These are phyloP conservation scores for Pipistrellus nathusii DNA, from an alignment of 2,797 vertebrate species.

Conservation along the genomic window DNA sequence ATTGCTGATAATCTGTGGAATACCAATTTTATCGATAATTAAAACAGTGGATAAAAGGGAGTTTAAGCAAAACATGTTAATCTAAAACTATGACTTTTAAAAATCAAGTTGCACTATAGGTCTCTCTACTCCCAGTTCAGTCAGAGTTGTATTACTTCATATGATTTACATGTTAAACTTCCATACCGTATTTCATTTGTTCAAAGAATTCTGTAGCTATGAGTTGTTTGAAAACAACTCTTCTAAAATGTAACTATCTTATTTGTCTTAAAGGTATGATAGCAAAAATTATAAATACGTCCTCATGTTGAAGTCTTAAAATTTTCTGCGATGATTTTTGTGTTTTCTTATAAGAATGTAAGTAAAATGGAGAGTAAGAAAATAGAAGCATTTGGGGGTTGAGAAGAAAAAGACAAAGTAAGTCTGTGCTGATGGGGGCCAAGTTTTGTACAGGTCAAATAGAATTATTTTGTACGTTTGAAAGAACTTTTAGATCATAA, in stretches of 20 bases:
- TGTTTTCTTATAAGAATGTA: conserved; percentile 45
- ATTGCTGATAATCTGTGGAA: not conserved
- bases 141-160: conserved; percentile 42
- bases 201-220: conserved; percentile 30
- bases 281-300: not conserved
- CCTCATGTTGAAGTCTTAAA: not conserved
- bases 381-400: conserved; percentile 1
- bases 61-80: conserved; percentile 33
- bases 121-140: not conserved
- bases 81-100: conserved; percentile 20
- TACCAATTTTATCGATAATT: conserved; percentile 55
- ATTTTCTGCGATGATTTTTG: conserved; percentile 42
- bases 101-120: not conserved
- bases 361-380: conserved; percentile 47
- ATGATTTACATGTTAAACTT: conserved; percentile 45
- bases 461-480: not conserved
- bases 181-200: not conserved
- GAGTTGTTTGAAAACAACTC: conserved; percentile 35
- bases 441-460: conserved; percentile 18
- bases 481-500: conserved; percentile 30
- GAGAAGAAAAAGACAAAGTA: conserved; percentile 53
- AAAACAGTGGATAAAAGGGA: conserved; percentile 46
- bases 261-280: not conserved
- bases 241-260: conserved; percentile 42
- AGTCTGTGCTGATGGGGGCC: not conserved